A percentile compares a stretch with the other conserved stretches of the same genome.
Conservation (phyloP, 92 coral and sea anemone species). For the Plumapathes pennacea region DNA sequence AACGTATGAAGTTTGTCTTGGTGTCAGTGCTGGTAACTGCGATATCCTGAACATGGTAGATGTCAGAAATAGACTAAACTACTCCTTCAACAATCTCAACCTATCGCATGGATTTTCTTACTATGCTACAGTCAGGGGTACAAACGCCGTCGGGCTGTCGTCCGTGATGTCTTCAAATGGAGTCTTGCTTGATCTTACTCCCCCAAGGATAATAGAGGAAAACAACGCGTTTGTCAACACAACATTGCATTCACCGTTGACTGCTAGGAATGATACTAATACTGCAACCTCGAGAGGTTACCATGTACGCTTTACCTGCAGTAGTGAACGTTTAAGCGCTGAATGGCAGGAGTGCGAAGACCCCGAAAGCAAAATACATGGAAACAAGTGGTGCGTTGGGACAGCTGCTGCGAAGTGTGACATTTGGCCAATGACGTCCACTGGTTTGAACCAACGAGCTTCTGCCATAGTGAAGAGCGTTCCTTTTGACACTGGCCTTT, state of each 20-base stretch:
- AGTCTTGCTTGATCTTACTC: slow-evolving; percentile 65
- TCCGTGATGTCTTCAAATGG: slow-evolving; percentile 44
- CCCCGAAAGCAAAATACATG: slow-evolving; percentile 58
- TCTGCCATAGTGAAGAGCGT: slow-evolving; percentile 47
- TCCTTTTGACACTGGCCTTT: slow-evolving; percentile 61
- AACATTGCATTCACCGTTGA: slow-evolving; percentile 8
- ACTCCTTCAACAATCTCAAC: slow-evolving; percentile 32
- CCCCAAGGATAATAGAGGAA: slow-evolving; percentile 49
- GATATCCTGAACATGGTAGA: slow-evolving; percentile 20
- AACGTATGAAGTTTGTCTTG: slow-evolving; percentile 64
- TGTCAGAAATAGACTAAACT: slow-evolving; percentile 50
- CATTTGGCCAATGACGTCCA: slow-evolving; percentile 39
- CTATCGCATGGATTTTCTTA: slow-evolving; percentile 61
- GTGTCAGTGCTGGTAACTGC: slow-evolving; percentile 51
- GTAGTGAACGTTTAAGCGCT: slow-evolving; percentile 56
- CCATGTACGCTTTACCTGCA: slow-evolving; percentile 60
- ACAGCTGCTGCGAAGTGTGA: slow-evolving; percentile 68
- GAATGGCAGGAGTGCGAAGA: slow-evolving; percentile 92
- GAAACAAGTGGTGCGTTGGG: slow-evolving; percentile 87
- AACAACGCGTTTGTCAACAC: slow-evolving; percentile 23
- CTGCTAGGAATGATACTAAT: no score
- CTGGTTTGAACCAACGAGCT: slow-evolving; percentile 31
- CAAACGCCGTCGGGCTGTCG: slow-evolving; percentile 66
- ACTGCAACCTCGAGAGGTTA: background rate
- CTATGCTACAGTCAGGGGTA: slow-evolving; percentile 60